Percentiles rank a stretch among this genome's conserved stretches.
phyloP scores from a whole-genome alignment of 1,140 invertebrate genomes.

The Drosophila albomicans region DNA sequence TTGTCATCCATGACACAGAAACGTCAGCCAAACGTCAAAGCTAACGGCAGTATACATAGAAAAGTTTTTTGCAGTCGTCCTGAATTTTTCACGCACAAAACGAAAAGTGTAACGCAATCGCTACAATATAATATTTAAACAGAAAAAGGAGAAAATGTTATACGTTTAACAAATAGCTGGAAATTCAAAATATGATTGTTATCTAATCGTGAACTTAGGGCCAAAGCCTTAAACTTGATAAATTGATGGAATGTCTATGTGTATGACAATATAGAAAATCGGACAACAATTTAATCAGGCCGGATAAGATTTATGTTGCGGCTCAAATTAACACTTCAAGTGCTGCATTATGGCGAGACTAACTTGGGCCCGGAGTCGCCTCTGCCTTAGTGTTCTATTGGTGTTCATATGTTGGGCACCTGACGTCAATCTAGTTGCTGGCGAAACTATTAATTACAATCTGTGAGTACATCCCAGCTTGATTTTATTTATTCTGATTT shows the following conservation, averaged over 20 bases:
- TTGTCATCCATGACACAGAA: slow-evolving; percentile 74
- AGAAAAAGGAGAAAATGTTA: slow-evolving; percentile 23
- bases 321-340: slow-evolving; percentile 40
- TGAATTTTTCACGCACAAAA: slow-evolving; percentile 48
- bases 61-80: slow-evolving; percentile 66
- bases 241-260: slow-evolving; percentile 8
- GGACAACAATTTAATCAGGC: slow-evolving; percentile 52
- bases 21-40: slow-evolving; percentile 59
- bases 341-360: slow-evolving; percentile 38
- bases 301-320: slow-evolving; percentile 68
- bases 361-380: slow-evolving; percentile 65
- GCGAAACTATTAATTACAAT: slow-evolving; percentile 83
- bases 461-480: slow-evolving; percentile 59
- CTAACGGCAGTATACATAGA: slow-evolving; percentile 75
- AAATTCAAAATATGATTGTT: slow-evolving; percentile 7
- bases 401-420: slow-evolving; percentile 60
- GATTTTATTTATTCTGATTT: slow-evolving; percentile 1
- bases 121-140: background rate
- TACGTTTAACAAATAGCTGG: slow-evolving; percentile 12
- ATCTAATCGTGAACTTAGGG: background rate
- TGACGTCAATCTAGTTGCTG: slow-evolving; percentile 58
- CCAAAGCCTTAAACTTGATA: background rate
- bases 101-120: slow-evolving; percentile 30
- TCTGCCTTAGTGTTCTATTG: slow-evolving; percentile 63
- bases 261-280: slow-evolving; percentile 41